Conservation (phyloP, 2,888 invertebrate species). For the Macrophya alboannulata region DNA sequence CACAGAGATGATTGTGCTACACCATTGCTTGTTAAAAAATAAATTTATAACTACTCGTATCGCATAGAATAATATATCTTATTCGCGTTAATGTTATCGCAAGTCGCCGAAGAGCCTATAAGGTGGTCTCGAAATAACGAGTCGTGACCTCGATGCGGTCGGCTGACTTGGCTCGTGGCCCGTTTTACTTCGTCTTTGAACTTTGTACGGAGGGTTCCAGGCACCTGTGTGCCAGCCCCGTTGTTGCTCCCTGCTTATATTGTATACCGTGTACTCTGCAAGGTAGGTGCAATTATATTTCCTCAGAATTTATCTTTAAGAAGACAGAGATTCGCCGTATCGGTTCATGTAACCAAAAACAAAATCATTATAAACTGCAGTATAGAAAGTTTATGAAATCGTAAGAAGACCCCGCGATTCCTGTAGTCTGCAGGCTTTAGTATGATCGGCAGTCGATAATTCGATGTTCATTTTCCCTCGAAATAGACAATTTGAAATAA, state of each 20-base stretch:
- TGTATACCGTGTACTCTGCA: not conserved
- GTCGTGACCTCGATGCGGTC: slow-evolving; percentile 64
- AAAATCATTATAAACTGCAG: too few relatives aligned
- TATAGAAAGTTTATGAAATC: not conserved
- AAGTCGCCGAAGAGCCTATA: slow-evolving; percentile 7
- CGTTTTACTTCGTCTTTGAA: slow-evolving; percentile 65
- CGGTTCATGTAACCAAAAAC: not conserved
- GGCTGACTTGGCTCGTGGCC: slow-evolving; percentile 60
- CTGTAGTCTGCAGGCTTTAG: not conserved
- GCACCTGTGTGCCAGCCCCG: not conserved
- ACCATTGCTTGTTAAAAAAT: too few relatives aligned
- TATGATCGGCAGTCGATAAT: slow-evolving; percentile 32
- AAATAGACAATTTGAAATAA: slow-evolving; percentile 3
- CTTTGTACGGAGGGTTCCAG: slow-evolving; percentile 5
- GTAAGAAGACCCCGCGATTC: not conserved
- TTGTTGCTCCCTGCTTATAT: not conserved
- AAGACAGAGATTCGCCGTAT: not conserved
- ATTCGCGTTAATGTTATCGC: slow-evolving; percentile 1
- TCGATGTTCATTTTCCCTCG: not conserved
- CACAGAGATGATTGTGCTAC: too few relatives aligned
- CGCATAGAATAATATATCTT: not conserved
- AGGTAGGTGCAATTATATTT: not conserved
- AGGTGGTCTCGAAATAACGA: slow-evolving; percentile 67
- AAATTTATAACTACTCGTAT: not conserved
- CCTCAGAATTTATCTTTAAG: not conserved